phyloP scores from a whole-genome alignment of 2,113 vertebrate species.

The Arothron firmamentum region DNA sequence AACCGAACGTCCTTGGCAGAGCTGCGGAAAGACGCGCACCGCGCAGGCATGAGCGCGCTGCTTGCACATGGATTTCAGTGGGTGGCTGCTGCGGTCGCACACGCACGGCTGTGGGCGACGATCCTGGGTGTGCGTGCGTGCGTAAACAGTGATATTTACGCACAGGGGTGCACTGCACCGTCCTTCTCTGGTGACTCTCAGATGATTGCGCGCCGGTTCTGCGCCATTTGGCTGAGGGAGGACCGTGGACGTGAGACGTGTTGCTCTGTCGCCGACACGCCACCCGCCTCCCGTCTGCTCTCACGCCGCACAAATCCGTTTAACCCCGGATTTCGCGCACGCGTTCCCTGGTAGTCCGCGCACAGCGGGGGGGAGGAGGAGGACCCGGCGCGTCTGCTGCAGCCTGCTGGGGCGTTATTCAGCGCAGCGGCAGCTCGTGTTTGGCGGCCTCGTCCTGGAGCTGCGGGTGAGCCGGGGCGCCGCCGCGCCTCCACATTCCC shows the following conservation, averaged over 20 bases:
- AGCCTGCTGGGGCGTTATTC: conserved; percentile 58
- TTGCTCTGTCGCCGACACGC: conserved; percentile 14
- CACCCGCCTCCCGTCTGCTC: neutral
- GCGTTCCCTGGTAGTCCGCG: neutral
- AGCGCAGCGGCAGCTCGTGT: conserved; percentile 52
- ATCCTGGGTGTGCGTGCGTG: too few relatives aligned
- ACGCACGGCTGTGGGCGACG: too few relatives aligned
- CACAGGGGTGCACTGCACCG: neutral
- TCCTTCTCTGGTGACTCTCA: neutral
- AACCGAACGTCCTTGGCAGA: too few relatives aligned
- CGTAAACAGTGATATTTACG: too few relatives aligned
- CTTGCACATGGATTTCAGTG: too few relatives aligned
- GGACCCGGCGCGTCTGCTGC: conserved; percentile 26
- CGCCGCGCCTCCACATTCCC: neutral
- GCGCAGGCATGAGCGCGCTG: too few relatives aligned
- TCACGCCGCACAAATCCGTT: neutral
- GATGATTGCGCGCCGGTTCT: conserved; percentile 6
- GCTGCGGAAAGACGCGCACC: too few relatives aligned
- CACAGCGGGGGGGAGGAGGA: neutral
- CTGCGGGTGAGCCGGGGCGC: conserved; percentile 13
- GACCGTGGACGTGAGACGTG: conserved; percentile 7
- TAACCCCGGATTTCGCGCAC: neutral
- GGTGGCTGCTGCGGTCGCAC: too few relatives aligned
- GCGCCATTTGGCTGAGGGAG: conserved; percentile 7
- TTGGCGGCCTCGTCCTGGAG: conserved; percentile 36